phyloP scores from a whole-genome alignment of 2,113 vertebrate species.

The Albula goreensis region DNA sequence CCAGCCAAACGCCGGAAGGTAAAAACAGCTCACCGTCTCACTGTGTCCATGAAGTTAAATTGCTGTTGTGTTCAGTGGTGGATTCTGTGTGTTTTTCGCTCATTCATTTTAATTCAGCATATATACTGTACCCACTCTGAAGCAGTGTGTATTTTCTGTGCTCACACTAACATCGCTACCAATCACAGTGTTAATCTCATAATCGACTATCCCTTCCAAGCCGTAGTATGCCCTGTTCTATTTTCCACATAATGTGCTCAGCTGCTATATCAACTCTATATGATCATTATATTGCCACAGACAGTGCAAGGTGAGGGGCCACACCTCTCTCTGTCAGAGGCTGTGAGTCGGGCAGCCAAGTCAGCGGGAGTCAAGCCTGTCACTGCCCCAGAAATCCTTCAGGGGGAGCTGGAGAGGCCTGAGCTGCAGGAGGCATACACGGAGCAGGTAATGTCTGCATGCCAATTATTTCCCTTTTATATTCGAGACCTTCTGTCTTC shows the following conservation, averaged over 20 bases:
- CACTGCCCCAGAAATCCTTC: slow-evolving; percentile 73
- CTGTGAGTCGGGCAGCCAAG: slow-evolving; percentile 82
- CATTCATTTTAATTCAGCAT: not conserved
- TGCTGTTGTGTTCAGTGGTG: not conserved
- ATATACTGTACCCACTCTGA: not conserved
- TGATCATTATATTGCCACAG: slow-evolving; percentile 50
- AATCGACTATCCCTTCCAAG: no score
- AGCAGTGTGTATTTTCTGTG: not conserved
- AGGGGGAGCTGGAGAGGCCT: slow-evolving; percentile 76
- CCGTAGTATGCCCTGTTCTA: not conserved
- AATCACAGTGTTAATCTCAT: no score
- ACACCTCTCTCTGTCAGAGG: slow-evolving; percentile 83
- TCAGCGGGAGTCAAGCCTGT: slow-evolving; percentile 77
- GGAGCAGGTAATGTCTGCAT: slow-evolving; percentile 72
- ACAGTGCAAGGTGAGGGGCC: slow-evolving; percentile 81
- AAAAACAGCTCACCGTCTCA: not conserved
- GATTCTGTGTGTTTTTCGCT: not conserved
- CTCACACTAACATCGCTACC: not conserved
- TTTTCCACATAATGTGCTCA: not conserved
- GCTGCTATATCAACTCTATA: not conserved
- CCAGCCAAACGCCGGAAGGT: slow-evolving; percentile 92
- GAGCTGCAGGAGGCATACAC: slow-evolving; percentile 82
- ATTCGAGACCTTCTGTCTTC: not conserved
- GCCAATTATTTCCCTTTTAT: not conserved
- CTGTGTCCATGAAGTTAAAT: not conserved